Evolutionary conservation across 2,113 vertebrate species (phyloP).

Genomic region (Thalassoma bifasciatum): DNA sequence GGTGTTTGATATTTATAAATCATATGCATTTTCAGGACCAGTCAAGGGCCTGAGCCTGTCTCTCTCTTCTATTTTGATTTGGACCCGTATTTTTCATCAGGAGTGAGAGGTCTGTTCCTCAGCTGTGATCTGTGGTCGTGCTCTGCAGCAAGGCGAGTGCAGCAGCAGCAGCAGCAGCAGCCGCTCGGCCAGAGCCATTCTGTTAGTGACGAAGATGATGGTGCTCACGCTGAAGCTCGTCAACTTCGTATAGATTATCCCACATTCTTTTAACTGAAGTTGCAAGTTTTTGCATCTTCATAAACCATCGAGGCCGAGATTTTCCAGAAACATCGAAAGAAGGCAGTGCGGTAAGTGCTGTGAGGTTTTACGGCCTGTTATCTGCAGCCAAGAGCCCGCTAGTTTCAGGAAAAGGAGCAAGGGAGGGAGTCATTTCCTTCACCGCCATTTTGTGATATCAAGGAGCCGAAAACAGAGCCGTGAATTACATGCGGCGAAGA

Average conservation of each 20-base stretch:
- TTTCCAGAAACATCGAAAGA: slow-evolving; percentile 41
- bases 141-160: slow-evolving; percentile 68
- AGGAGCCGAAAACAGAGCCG: slow-evolving; percentile 75
- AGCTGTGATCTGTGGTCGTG: slow-evolving; percentile 5
- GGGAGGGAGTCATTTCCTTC: slow-evolving; percentile 85
- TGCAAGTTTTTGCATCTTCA: not conserved
- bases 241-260: slow-evolving; percentile 35
- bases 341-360: slow-evolving; percentile 76
- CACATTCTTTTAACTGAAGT: not conserved
- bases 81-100: not conserved
- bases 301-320: slow-evolving; percentile 9
- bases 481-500: slow-evolving; percentile 43
- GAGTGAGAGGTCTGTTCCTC: slow-evolving; percentile 21
- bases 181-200: slow-evolving; percentile 57
- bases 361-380: slow-evolving; percentile 33
- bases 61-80: too few relatives aligned
- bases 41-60: too few relatives aligned
- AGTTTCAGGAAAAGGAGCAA: slow-evolving; percentile 78
- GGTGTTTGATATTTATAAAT: too few relatives aligned
- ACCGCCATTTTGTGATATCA: slow-evolving; percentile 88
- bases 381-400: slow-evolving; percentile 65
- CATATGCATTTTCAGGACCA: too few relatives aligned
- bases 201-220: slow-evolving; percentile 57
- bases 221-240: slow-evolving; percentile 22
- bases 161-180: slow-evolving; percentile 52